These are phyloP conservation scores for Varanus salvator DNA, from an alignment of 2,113 vertebrate genomes.

Conservation along the genomic window DNA sequence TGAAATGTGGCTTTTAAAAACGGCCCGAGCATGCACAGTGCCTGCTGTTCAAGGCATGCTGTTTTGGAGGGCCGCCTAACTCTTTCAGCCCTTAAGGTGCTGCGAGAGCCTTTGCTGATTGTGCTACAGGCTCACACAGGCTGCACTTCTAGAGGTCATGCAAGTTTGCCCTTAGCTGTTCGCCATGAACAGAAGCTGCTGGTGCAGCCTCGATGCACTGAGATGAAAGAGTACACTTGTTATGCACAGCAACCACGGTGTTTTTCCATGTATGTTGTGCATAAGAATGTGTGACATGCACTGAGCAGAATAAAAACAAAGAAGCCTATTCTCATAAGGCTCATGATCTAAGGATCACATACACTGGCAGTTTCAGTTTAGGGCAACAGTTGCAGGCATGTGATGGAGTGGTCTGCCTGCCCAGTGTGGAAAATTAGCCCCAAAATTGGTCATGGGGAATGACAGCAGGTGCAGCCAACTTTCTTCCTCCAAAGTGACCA, in stretches of 20 bases:
- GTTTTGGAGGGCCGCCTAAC: neutral
- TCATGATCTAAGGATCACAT: neutral
- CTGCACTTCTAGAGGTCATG: neutral
- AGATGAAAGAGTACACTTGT: neutral
- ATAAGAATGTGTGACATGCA: neutral
- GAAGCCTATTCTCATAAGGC: neutral
- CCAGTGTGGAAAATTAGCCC: neutral
- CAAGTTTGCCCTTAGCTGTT: constrained; percentile 3
- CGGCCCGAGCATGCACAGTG: neutral
- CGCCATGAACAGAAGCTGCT: neutral
- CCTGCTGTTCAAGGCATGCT: neutral
- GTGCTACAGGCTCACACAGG: neutral
- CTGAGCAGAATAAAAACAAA: neutral
- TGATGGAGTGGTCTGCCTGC: neutral
- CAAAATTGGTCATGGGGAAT: neutral
- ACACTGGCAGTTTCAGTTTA: neutral
- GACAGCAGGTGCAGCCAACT: neutral
- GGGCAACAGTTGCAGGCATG: neutral
- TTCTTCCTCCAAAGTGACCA: neutral
- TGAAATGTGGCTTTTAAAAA: constrained; percentile 3
- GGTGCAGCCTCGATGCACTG: neutral
- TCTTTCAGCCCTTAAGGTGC: neutral
- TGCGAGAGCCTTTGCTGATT: neutral
- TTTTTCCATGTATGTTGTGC: neutral
- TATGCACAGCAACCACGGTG: neutral